Base-by-base conservation (phyloP, 2,113 vertebrate genomes). In the Corythaeola cristata region DNA sequence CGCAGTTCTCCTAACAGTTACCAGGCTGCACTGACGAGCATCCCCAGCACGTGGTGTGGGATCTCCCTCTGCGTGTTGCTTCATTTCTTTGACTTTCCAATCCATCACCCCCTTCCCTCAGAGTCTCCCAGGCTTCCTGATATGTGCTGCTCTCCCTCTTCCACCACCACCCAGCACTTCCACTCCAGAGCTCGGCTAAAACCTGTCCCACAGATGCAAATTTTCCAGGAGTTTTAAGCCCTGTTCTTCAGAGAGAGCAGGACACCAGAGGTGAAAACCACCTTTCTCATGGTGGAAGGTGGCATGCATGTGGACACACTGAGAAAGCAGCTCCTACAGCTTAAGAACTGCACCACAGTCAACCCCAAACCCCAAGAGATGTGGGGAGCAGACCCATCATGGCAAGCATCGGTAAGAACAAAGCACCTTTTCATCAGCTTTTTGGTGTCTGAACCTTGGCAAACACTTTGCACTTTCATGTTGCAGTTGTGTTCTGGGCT, bases 11-110 rank as follows among this genome's bases (percentile, higher is more conserved):
- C 62, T 47, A 69, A 23, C 8, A 23, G 11, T 30, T 35, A 53
- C 24, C 32, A 27, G 20, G 17, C 33, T 2, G 1, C 6, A 4
- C 19, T 5, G 4, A 23, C 1, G 4, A 50, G 37, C 37, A 45
- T 23, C 17, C 30, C 33, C 68, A 84, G 10, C 30, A 10, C 8
- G 0, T 0, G 3, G 2, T 5, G 15, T 56, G 35, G 39, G 30
- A 55, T 56, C 20, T 69, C 11, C 71, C 10, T 58, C 7, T 22
- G 1, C n/a, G 2, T 3, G 9, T 11, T 64, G 37, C 39, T 68
- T 26, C 6, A 90, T 73, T 53, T 27, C 50, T 35, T n/a, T 37
- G 16, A 53, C 73, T 56, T 79, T 44, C 71, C 75, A 15, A 28
- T 52, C 71, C 69, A 72, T 9, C 26, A n/a, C 30, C 12, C 13